A percentile compares a stretch with the other conserved stretches of the same genome.
Evolutionary conservation across 2,113 vertebrate species (phyloP).

Genomic region (Microtus ochrogaster): DNA sequence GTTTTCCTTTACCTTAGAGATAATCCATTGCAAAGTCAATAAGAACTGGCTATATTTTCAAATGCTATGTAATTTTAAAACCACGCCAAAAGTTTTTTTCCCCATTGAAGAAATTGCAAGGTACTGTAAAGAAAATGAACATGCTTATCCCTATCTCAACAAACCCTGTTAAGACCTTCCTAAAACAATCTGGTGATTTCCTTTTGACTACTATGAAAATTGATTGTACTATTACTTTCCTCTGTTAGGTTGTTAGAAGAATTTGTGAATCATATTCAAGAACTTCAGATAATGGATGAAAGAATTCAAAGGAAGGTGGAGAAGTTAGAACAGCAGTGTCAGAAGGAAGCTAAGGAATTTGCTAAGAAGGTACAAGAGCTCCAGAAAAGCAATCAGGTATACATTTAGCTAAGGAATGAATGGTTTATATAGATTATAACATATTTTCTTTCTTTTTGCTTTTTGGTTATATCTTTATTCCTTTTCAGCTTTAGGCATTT

Average conservation of each 20-base stretch:
- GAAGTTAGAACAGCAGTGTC: conserved; percentile 98
- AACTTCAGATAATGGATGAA: conserved; percentile 97
- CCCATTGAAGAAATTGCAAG: conserved; percentile 17
- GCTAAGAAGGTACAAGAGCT: conserved; percentile 98
- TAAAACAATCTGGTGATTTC: not conserved
- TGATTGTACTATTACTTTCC: conserved; percentile 66
- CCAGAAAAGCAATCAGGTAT: conserved; percentile 98
- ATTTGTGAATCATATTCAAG: conserved; percentile 98
- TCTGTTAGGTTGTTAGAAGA: conserved; percentile 94
- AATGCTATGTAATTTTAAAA: conserved; percentile 43
- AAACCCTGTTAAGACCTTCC: conserved; percentile 19
- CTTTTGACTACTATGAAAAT: not conserved
- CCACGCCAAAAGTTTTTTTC: not conserved
- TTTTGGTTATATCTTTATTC: conserved; percentile 29
- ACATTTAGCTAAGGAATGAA: conserved; percentile 12
- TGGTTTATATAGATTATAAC: not conserved
- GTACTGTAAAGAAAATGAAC: conserved; percentile 33
- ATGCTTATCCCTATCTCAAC: conserved; percentile 6
- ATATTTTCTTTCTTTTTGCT: not conserved
- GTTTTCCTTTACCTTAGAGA: conserved; percentile 37
- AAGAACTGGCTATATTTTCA: not conserved
- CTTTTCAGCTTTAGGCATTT: conserved; percentile 34
- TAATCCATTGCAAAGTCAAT: not conserved
- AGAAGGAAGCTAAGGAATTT: conserved; percentile 99
- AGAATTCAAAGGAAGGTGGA: conserved; percentile 97